Evolutionary conservation across 2,888 invertebrate species (phyloP).

Genomic region (Ametastegia equiseti): DNA sequence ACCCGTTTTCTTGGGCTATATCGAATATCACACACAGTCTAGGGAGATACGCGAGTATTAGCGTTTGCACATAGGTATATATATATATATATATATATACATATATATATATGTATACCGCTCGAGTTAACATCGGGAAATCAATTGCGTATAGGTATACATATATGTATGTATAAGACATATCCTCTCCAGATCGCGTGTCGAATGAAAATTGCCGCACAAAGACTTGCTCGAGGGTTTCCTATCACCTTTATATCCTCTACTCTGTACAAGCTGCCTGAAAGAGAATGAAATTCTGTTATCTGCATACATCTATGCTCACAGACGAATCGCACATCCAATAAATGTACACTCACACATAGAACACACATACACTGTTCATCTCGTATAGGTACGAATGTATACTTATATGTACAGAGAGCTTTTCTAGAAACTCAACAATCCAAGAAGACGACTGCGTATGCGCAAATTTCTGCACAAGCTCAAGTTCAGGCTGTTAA

Average conservation of each 20-base stretch:
- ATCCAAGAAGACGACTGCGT: too few species aligned
- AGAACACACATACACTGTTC: neutral
- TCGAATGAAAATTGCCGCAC: constrained; percentile 37
- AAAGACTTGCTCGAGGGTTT: neutral
- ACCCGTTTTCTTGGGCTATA: neutral
- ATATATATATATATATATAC: neutral
- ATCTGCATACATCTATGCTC: neutral
- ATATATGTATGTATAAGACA: neutral
- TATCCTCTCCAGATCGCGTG: constrained; percentile 23
- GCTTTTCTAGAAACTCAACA: too few species aligned
- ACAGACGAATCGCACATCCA: neutral
- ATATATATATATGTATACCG: too few species aligned
- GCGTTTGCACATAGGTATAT: neutral
- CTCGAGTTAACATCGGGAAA: neutral
- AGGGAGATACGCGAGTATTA: neutral
- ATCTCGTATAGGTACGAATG: too few species aligned
- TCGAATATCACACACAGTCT: constrained; percentile 1
- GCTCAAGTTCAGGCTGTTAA: too few species aligned
- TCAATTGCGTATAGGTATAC: constrained; percentile 15
- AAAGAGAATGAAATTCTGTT: neutral
- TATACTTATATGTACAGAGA: too few species aligned
- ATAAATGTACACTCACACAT: neutral
- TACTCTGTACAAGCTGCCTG: neutral
- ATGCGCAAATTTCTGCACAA: too few species aligned
- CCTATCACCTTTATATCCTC: neutral